Conservation (phyloP, 2,113 vertebrate genomes). For the Gadus macrocephalus region DNA sequence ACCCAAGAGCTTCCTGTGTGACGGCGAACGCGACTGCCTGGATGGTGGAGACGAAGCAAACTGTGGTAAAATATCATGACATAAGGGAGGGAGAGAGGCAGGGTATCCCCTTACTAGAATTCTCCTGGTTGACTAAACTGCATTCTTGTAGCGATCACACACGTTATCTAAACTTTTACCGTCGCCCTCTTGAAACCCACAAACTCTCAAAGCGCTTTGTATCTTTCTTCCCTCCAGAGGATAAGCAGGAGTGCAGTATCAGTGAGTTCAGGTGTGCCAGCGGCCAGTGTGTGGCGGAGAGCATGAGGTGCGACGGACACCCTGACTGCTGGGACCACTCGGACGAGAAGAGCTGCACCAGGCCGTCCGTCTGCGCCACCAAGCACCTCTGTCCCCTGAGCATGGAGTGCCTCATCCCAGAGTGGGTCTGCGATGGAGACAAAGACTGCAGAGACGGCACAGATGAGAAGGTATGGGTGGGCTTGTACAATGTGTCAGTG, state of each 20-base stretch:
- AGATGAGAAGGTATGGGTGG: conserved; percentile 79
- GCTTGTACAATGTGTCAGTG: no score
- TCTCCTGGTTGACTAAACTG: no score
- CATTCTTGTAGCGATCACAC: no score
- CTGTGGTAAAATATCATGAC: conserved; percentile 65
- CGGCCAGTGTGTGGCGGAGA: conserved; percentile 77
- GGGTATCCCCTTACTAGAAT: no score
- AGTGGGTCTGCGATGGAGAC: conserved; percentile 83
- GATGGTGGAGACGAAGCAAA: conserved; percentile 77
- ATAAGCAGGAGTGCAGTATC: conserved; percentile 48
- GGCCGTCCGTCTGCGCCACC: conserved; percentile 58
- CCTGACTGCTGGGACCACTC: conserved; percentile 81
- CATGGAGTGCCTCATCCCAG: conserved; percentile 76
- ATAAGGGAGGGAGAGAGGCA: not conserved
- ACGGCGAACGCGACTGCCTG: conserved; percentile 77
- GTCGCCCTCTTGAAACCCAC: no score
- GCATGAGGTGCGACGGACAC: conserved; percentile 80
- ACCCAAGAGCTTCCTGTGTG: conserved; percentile 78
- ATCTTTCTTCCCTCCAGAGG: conserved; percentile 45
- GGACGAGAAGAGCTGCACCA: conserved; percentile 77
- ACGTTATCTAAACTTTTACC: no score
- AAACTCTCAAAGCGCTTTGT: not conserved
- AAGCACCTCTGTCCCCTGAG: conserved; percentile 72
- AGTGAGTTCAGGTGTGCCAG: conserved; percentile 75
- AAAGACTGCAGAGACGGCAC: conserved; percentile 81